A percentile compares a stretch with the other conserved stretches of the same genome.
Evolutionary conservation across 1,140 invertebrate genomes (phyloP).

Genomic region (Manduca sexta): DNA sequence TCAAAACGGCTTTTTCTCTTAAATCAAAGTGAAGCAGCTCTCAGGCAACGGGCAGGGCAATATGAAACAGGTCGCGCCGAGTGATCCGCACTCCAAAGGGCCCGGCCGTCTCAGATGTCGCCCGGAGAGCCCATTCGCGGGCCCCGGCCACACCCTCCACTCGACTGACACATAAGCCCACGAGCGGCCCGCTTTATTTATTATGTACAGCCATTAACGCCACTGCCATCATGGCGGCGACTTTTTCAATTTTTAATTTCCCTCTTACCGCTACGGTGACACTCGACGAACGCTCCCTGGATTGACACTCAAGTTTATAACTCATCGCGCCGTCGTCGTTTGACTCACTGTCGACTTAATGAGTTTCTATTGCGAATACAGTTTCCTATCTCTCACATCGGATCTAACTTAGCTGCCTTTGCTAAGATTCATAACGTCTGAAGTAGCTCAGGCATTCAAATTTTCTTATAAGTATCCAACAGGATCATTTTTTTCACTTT

Average conservation of each 20-base stretch:
- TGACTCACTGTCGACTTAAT: constrained; percentile 23
- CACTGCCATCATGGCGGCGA: constrained; percentile 64
- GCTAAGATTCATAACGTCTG: too few relatives aligned
- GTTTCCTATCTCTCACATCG: background rate
- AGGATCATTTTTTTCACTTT: too few relatives aligned
- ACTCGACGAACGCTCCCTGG: constrained; percentile 43
- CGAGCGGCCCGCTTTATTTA: constrained; percentile 67
- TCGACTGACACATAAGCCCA: constrained; percentile 67
- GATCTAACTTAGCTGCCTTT: too few relatives aligned
- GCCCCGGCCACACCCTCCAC: constrained; percentile 65
- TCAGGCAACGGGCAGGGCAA: constrained; percentile 56
- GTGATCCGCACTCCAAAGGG: constrained; percentile 59
- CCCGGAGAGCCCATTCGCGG: constrained; percentile 63
- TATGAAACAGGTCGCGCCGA: constrained; percentile 63
- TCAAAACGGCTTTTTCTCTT: constrained; percentile 62
- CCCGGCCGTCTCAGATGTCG: constrained; percentile 65
- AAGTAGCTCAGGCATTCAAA: too few relatives aligned
- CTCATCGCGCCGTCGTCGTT: constrained; percentile 27
- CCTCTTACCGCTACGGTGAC: constrained; percentile 41
- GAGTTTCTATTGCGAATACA: constrained; percentile 12
- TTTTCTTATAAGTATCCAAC: too few relatives aligned
- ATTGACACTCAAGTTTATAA: constrained; percentile 57
- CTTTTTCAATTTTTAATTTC: constrained; percentile 70
- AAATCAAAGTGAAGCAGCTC: constrained; percentile 66
- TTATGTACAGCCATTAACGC: constrained; percentile 71